These are phyloP conservation scores for Zenarchopterus dispar DNA, from an alignment of 2,797 vertebrate species.

Conservation along the genomic window DNA sequence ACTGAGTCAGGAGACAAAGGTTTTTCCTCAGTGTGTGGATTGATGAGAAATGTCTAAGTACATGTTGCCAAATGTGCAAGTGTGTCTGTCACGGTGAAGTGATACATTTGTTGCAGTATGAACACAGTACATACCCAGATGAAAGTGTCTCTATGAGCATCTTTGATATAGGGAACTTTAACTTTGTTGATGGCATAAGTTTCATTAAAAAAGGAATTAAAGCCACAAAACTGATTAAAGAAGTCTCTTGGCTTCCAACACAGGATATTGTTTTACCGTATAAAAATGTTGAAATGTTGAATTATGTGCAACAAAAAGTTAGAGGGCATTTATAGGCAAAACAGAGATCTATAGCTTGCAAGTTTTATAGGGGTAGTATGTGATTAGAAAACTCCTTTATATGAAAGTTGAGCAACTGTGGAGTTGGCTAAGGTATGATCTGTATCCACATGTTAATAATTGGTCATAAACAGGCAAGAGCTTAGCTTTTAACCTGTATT, in stretches of 20 bases:
- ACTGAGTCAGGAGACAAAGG: conserved; percentile 19
- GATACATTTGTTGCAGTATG: neutral
- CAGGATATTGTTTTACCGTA: too few relatives aligned
- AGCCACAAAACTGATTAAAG: too few relatives aligned
- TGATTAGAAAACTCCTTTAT: conserved; percentile 2
- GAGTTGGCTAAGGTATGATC: neutral
- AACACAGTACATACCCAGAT: neutral
- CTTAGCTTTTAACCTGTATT: too few relatives aligned
- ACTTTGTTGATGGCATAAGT: too few relatives aligned
- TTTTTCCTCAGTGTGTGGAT: conserved; percentile 30
- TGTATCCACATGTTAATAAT: neutral
- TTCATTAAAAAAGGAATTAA: too few relatives aligned
- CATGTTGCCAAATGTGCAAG: conserved; percentile 27
- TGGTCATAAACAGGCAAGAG: neutral
- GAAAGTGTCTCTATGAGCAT: too few relatives aligned
- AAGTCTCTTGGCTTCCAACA: too few relatives aligned
- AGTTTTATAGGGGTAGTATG: neutral
- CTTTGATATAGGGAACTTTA: too few relatives aligned
- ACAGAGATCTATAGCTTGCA: neutral
- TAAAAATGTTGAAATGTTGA: neutral
- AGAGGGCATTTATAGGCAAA: neutral
- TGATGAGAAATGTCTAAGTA: conserved; percentile 31
- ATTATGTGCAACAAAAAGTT: neutral
- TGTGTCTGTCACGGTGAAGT: conserved; percentile 10
- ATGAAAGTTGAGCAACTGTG: neutral